These are phyloP conservation scores for Enhydra lutris DNA, from an alignment of 2,113 vertebrate genomes.

Conservation along the genomic window DNA sequence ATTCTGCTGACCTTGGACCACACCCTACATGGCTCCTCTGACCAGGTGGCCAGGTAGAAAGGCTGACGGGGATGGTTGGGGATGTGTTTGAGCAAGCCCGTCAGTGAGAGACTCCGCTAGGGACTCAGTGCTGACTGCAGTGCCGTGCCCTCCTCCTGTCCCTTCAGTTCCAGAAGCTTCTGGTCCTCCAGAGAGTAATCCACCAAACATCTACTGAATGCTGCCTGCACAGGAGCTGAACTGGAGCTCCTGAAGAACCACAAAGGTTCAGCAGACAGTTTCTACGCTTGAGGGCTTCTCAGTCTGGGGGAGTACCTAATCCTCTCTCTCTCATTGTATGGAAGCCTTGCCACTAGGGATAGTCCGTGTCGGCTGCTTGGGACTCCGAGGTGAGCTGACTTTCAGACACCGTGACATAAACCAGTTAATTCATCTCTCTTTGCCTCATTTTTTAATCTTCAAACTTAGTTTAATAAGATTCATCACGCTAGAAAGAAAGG, in stretches of 20 bases:
- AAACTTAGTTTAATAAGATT: neutral
- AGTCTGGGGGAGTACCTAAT: neutral
- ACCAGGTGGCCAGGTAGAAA: neutral
- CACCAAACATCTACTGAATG: neutral
- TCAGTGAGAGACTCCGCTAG: neutral
- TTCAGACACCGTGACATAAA: neutral
- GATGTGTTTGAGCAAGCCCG: neutral
- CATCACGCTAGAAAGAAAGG: neutral
- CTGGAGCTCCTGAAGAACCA: neutral
- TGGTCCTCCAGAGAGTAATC: neutral
- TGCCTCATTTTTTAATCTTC: neutral
- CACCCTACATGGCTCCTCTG: neutral
- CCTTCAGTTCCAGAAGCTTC: neutral
- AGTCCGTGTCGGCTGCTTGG: neutral
- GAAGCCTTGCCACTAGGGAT: neutral
- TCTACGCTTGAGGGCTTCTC: neutral
- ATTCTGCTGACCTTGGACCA: neutral
- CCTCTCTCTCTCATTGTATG: neutral
- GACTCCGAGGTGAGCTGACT: neutral
- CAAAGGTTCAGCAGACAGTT: neutral
- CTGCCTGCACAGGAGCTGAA: neutral
- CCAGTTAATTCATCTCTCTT: neutral
- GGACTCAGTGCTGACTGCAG: neutral
- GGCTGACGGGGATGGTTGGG: neutral
- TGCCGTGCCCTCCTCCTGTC: accelerated